Evolutionary conservation across 1,140 invertebrate species (phyloP).

Genomic region (Holcopasites calliopsidis): DNA sequence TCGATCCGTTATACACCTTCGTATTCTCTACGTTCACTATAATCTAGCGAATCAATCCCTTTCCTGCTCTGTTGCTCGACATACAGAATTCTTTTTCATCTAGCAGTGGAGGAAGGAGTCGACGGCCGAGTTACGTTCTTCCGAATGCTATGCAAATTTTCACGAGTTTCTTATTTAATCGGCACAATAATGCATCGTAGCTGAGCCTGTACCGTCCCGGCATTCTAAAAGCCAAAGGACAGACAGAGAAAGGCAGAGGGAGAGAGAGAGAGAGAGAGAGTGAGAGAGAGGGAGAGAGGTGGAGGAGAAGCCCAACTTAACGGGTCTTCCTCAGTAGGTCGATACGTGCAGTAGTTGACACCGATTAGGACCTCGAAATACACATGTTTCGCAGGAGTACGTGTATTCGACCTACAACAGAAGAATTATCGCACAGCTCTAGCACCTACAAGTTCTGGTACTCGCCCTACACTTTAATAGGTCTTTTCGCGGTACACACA

Average conservation of each 20-base stretch:
- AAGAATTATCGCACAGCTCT: neutral
- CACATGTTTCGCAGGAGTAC: slow-evolving; percentile 46
- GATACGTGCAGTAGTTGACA: slow-evolving; percentile 78
- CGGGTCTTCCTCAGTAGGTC: slow-evolving; percentile 77
- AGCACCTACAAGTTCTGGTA: too few relatives aligned
- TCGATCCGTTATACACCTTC: neutral
- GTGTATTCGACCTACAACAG: neutral
- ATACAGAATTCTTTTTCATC: too few relatives aligned
- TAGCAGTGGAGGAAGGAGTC: neutral
- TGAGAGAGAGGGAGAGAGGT: slow-evolving; percentile 31
- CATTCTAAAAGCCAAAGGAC: slow-evolving; percentile 39
- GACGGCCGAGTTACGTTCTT: neutral
- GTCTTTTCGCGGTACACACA: too few relatives aligned
- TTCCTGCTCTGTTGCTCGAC: neutral
- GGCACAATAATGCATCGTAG: slow-evolving; percentile 1
- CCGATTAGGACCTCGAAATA: slow-evolving; percentile 76
- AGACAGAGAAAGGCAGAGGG: slow-evolving; percentile 53
- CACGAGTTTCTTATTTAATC: neutral
- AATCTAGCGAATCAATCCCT: neutral
- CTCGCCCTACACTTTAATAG: too few relatives aligned
- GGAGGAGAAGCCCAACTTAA: slow-evolving; percentile 68
- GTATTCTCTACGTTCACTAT: neutral
- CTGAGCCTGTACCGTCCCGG: neutral
- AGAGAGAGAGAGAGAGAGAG: slow-evolving; percentile 41
- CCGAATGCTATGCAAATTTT: neutral